These are phyloP conservation scores for Epizoanthus scotinus DNA, from an alignment of 92 coral and sea anemone genomes.

Conservation along the genomic window DNA sequence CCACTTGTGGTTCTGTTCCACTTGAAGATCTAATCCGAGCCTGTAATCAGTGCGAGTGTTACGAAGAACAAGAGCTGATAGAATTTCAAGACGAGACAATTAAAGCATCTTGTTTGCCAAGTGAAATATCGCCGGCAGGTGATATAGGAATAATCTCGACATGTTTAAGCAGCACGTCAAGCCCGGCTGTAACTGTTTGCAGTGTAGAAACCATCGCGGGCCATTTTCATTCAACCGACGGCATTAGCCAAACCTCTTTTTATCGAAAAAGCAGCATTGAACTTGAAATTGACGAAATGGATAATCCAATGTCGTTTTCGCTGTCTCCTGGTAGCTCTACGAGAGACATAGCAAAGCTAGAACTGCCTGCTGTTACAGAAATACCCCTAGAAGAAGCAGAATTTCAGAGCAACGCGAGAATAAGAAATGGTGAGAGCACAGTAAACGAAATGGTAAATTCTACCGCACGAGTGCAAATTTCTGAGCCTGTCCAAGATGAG, in stretches of 20 bases:
- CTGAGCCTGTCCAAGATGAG: neutral
- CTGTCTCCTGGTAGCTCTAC: neutral
- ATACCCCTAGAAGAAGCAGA: neutral
- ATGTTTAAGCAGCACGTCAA: constrained; percentile 17
- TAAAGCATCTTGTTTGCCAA: neutral
- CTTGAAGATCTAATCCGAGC: constrained; percentile 17
- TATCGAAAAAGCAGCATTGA: constrained; percentile 10
- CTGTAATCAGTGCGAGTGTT: neutral
- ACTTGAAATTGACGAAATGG: constrained; percentile 16
- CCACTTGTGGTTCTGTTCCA: constrained; percentile 13
- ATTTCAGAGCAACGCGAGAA: neutral
- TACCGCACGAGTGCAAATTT: neutral
- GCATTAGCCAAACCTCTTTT: neutral
- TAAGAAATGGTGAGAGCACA: neutral
- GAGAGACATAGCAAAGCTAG: neutral
- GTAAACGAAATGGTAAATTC: neutral
- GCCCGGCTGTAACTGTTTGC: constrained; percentile 7
- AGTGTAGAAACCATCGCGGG: neutral
- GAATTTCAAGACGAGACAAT: constrained; percentile 7
- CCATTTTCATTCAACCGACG: neutral
- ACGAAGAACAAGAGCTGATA: constrained; percentile 8
- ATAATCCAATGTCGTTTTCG: neutral
- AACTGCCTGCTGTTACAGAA: neutral
- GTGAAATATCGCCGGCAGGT: constrained; percentile 25
- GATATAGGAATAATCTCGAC: constrained; percentile 15